Evolutionary conservation across 1,140 invertebrate species (phyloP), one percentile per base, ranked within the genome.

Genomic region (Drosophila sp.): DNA sequence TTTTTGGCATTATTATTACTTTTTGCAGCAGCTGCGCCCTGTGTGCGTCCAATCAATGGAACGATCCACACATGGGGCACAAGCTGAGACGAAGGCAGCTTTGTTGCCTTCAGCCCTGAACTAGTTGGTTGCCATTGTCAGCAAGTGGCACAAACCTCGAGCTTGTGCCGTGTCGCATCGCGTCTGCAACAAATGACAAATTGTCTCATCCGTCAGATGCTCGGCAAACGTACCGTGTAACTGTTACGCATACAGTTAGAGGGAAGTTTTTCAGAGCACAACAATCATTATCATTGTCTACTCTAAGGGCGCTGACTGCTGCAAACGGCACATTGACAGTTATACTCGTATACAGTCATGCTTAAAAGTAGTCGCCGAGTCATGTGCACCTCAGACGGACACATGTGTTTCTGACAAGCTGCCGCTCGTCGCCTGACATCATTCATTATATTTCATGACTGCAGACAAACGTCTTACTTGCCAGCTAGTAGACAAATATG

Each of bases 361-460:
- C 43, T n/a, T n/a, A n/a, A n/a, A n/a, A n/a, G n/a, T n/a, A n/a
- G n/a, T n/a, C n/a, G 6, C 13, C 7, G 13, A 18, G 18, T 41
- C 32, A 46, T 56, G 40, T 50, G 53, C 56, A 56, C 54, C 71
- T 74, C 61, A 51, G 53, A 57, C n/a, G 74, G 78, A 63, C 79
- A 63, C 79, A 82, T 82, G 79, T 87, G 82, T 89, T 87, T 82
- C 59, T 89, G 82, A 89, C 82, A 87, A 87, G 78, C 81, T 87
- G 73, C 77, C 77, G 59, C 61, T 76, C 63, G 62, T 64, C 61
- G 29, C n/a, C 63, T 82, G 76, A 73, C 79, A 87, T 87, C 84
- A 87, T 87, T 87, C 81, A 82, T 89, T 89, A 87, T 89, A 83
- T 83, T 83, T 79, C 83, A 89, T 82, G 69, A 71, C 71, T 54